phyloP scores from a whole-genome alignment of 2,888 invertebrate species.

The Chrysomela aeneicollis region DNA sequence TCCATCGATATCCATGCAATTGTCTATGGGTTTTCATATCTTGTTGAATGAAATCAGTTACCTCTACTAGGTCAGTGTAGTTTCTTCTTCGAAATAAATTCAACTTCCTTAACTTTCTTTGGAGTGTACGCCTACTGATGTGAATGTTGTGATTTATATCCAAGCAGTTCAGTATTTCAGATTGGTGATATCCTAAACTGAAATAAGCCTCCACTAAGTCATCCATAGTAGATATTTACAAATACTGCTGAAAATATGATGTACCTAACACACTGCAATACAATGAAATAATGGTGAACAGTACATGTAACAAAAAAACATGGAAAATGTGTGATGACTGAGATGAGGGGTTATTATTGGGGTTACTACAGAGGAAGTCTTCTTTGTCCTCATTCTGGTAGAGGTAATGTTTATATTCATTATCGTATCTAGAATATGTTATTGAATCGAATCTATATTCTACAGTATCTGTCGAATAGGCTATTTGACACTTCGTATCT shows the following conservation, averaged over 20 bases:
- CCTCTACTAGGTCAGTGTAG: not conserved
- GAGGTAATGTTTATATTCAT: not conserved
- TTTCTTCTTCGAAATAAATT: not conserved
- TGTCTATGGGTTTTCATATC: not conserved
- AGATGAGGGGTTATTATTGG: no score
- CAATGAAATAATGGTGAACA: not conserved
- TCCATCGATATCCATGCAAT: not conserved
- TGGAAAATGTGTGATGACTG: no score
- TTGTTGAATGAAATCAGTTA: not conserved
- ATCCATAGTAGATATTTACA: not conserved
- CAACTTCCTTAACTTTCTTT: not conserved
- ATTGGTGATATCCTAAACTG: not conserved
- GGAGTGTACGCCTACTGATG: not conserved
- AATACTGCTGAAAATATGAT: not conserved
- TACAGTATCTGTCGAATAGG: no score
- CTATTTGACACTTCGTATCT: not conserved
- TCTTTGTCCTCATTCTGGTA: no score
- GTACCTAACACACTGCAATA: not conserved
- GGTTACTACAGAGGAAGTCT: no score
- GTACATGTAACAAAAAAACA: no score
- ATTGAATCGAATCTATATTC: no score
- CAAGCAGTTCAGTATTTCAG: slow-evolving; percentile 1
- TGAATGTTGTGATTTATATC: not conserved
- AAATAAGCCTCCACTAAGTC: slow-evolving; percentile 1
- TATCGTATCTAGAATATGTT: no score